Evolutionary conservation across 2,113 vertebrate genomes (phyloP).

Genomic region (Hirundichthys speculiger): DNA sequence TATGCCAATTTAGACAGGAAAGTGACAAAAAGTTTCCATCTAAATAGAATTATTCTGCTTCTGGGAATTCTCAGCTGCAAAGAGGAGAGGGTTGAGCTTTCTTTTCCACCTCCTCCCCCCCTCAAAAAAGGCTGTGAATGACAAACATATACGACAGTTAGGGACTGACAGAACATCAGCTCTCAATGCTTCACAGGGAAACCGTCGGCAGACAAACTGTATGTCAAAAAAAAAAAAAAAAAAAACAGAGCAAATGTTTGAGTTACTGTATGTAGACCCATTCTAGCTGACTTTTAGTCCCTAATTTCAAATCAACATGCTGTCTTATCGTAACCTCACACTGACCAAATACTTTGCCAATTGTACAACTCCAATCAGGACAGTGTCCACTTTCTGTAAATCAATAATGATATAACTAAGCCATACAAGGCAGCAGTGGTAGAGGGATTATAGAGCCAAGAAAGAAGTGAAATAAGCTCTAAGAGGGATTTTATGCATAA

Average conservation of each 20-base stretch:
- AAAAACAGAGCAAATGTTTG: constrained; percentile 10
- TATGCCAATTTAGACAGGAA: constrained; percentile 94
- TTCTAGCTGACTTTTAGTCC: constrained; percentile 18
- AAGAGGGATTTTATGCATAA: constrained; percentile 80
- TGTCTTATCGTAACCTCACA: constrained; percentile 34
- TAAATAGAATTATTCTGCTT: constrained; percentile 94
- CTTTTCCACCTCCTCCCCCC: constrained; percentile 48
- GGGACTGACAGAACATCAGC: constrained; percentile 88
- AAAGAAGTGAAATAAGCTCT: constrained; percentile 74
- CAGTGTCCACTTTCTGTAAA: constrained; percentile 75
- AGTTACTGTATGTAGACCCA: constrained; percentile 9
- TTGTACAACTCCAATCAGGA: constrained; percentile 63
- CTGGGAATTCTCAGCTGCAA: constrained; percentile 90
- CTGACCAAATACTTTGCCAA: constrained; percentile 67
- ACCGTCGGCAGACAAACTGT: constrained; percentile 89
- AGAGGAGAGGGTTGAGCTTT: constrained; percentile 81
- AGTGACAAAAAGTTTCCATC: constrained; percentile 93
- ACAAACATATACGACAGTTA: constrained; percentile 92
- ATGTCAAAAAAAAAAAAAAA: constrained; percentile 83
- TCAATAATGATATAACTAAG: constrained; percentile 79
- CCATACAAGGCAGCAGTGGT: constrained; percentile 62
- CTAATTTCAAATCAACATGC: constrained; percentile 32
- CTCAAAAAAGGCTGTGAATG: constrained; percentile 90
- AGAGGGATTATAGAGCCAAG: constrained; percentile 71
- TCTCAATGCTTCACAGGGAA: constrained; percentile 91